Evolutionary conservation across 2,888 invertebrate species (phyloP), one percentile per base, ranked within the genome.

Genomic region (Falcaria lacertinaria): DNA sequence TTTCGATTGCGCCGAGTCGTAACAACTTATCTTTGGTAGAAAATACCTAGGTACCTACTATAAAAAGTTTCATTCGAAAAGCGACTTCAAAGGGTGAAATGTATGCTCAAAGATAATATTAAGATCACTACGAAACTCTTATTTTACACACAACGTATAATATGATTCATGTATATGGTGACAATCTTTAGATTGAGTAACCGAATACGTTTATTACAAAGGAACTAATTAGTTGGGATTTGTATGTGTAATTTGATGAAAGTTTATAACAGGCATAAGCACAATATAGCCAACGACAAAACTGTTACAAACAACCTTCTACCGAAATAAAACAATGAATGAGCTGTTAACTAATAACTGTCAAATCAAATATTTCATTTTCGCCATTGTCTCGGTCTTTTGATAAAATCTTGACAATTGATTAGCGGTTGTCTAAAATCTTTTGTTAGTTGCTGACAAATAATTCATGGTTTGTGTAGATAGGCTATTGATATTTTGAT

Each of bases 321-420:
- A 15, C 19, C 14, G 8, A 22, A 8, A 14, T 22, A 13, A 13
- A 15, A 8, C 19, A 37, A 37, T 8, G 22, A 37, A 22, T 22
- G 15, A 25, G 14, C 37, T 25, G 37, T 4, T 35, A 33, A 19
- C 39, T 42, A 36, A 37, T 11, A 43, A 48, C 48, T 54, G 57
- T 53, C 55, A 55, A 19, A 37, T 37, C 22, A 25, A 8, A 43
- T 46, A 57, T 49, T 46, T 51, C 39, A 44, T 45, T 52, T 51
- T 48, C 54, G 47, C 51, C 48, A 60, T 56, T 63, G 58, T 63
- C 55, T 53, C 53, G 53, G 47, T 37, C 50, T 52, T 63, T 57
- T 60, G 61, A 61, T 61, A 57, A 53, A 46, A 61, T 61, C 61
- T 61, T 63, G 61, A 61, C 61, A 61, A 60, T 63, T 63, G 61